Evolutionary conservation across 2,797 vertebrate species (phyloP).

Genomic region (Syngnathus rostellatus): DNA sequence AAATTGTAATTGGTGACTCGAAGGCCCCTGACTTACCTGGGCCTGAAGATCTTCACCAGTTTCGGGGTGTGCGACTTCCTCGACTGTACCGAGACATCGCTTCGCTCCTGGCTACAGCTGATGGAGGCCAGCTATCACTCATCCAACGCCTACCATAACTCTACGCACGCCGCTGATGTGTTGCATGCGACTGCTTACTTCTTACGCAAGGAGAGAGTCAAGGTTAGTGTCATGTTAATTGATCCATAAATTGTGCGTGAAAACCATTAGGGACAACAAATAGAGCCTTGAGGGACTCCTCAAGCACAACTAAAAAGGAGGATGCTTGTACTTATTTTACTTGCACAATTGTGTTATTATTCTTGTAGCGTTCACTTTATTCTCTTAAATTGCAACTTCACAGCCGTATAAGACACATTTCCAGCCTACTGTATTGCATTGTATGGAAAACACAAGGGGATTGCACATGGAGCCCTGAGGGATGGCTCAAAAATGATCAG

Average conservation of each 20-base stretch:
- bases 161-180: conserved; percentile 89
- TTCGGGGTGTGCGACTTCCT: conserved; percentile 91
- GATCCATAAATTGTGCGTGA: not conserved
- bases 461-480: too few species aligned
- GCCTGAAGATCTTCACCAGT: conserved; percentile 85
- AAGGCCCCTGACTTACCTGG: conserved; percentile 85
- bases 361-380: not conserved
- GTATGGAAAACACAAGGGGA: too few species aligned
- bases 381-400: not conserved
- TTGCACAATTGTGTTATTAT: not conserved
- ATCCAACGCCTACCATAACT: conserved; percentile 95
- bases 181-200: conserved; percentile 94
- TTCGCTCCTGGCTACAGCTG: conserved; percentile 88
- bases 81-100: conserved; percentile 80
- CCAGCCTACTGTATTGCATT: too few species aligned
- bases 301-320: not conserved
- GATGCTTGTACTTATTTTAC: too few species aligned
- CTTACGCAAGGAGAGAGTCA: conserved; percentile 83
- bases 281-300: not conserved
- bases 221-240: conserved; percentile 65
- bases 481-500: not conserved
- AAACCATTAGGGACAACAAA: not conserved
- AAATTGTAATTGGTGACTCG: not conserved
- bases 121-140: conserved; percentile 91
- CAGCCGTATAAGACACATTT: too few species aligned